Evolutionary conservation across 2,797 vertebrate species (phyloP).

Genomic region (Enteromius viviparus): DNA sequence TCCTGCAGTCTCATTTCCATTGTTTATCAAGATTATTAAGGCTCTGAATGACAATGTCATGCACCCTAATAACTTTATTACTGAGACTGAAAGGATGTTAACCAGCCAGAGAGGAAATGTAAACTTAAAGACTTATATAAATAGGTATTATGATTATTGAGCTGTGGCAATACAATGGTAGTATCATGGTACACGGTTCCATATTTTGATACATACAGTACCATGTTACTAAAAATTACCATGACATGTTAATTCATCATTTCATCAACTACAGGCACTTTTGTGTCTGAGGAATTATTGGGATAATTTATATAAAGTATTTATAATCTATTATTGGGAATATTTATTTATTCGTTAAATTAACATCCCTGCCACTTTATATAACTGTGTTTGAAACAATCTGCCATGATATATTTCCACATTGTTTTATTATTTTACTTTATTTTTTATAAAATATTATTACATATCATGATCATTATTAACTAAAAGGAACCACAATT

Average conservation of each 20-base stretch:
- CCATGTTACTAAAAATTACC: not conserved
- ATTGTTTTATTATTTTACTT: not conserved
- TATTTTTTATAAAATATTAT: not conserved
- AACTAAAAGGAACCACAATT: not conserved
- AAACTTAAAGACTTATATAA: not conserved
- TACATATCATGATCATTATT: not conserved
- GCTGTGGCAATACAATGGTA: not conserved
- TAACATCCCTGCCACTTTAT: too few species aligned
- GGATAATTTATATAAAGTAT: too few species aligned
- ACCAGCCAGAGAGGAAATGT: not conserved
- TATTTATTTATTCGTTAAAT: not conserved
- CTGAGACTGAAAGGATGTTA: not conserved
- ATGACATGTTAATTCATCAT: not conserved
- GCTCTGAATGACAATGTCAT: not conserved
- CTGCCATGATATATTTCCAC: not conserved
- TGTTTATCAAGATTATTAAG: conserved; percentile 13
- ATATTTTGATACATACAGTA: not conserved
- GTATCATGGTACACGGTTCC: not conserved
- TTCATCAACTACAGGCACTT: not conserved
- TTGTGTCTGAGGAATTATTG: not conserved
- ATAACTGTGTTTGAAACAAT: not conserved
- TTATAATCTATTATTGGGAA: too few species aligned
- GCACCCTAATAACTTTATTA: conserved; percentile 31
- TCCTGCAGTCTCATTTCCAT: conserved; percentile 6
- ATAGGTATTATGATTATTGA: not conserved